Conservation (phyloP, 2,113 vertebrate genomes). For the Takifugu bimaculatus region DNA sequence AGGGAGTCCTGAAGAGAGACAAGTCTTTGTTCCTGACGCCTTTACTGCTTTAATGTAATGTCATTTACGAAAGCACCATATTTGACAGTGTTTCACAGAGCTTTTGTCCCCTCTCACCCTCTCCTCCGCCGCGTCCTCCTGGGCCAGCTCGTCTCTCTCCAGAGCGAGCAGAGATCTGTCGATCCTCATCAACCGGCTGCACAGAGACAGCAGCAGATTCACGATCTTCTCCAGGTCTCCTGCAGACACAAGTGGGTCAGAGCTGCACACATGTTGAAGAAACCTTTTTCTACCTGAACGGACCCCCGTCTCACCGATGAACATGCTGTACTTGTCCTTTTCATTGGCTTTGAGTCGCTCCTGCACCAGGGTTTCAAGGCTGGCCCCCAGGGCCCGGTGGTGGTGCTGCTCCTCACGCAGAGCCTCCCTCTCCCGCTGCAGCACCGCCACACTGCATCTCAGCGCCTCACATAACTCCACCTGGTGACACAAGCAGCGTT, state of each 20-base stretch:
- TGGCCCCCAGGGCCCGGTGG: conserved; percentile 78
- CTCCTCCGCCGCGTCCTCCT: conserved; percentile 75
- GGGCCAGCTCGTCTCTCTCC: conserved; percentile 44
- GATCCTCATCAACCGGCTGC: conserved; percentile 86
- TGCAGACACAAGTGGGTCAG: conserved; percentile 20
- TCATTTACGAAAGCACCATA: too few relatives aligned
- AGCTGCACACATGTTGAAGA: too few relatives aligned
- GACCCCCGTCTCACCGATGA: conserved; percentile 72
- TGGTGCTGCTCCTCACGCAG: conserved; percentile 80
- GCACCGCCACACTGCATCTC: conserved; percentile 75
- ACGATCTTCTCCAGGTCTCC: conserved; percentile 93
- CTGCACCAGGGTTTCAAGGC: conserved; percentile 80
- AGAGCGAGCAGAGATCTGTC: conserved; percentile 81
- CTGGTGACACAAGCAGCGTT: conserved; percentile 56
- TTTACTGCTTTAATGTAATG: too few relatives aligned
- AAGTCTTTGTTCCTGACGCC: background rate
- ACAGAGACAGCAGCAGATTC: conserved; percentile 92
- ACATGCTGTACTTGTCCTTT: conserved; percentile 93
- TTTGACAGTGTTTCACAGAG: too few relatives aligned
- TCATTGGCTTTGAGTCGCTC: conserved; percentile 86
- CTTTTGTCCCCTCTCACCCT: conserved; percentile 72
- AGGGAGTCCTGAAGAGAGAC: conserved; percentile 77
- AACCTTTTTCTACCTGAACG: too few relatives aligned
- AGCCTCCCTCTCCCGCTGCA: conserved; percentile 81
- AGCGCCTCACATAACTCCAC: conserved; percentile 86